These are phyloP conservation scores for Dromaius novaehollandiae DNA, from an alignment of 2,113 vertebrate genomes.

Conservation along the genomic window DNA sequence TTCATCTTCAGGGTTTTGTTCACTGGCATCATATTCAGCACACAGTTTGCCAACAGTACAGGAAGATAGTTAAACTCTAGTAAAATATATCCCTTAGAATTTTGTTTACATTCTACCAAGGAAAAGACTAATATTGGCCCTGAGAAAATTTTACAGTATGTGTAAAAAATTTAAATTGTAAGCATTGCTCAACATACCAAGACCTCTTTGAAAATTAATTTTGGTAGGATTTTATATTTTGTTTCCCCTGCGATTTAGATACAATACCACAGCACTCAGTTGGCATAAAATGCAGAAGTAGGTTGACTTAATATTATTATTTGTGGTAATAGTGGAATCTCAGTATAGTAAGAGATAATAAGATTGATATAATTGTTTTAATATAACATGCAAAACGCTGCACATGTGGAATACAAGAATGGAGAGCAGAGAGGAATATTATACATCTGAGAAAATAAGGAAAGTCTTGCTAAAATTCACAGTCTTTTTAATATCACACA, in stretches of 20 bases:
- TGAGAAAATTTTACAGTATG: neutral
- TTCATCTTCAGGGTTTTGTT: constrained; percentile 13
- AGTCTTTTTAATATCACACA: constrained; percentile 56
- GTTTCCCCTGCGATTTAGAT: neutral
- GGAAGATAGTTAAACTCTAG: neutral
- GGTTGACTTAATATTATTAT: neutral
- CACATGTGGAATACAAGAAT: constrained; percentile 10
- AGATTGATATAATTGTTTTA: constrained; percentile 41
- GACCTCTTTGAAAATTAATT: neutral
- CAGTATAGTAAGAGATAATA: neutral
- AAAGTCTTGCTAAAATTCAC: constrained; percentile 57
- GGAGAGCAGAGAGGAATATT: constrained; percentile 28
- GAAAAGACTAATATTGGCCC: neutral
- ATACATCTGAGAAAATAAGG: constrained; percentile 43
- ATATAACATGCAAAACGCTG: constrained; percentile 40
- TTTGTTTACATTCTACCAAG: neutral
- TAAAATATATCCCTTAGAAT: neutral
- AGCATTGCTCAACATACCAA: neutral
- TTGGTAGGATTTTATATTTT: neutral
- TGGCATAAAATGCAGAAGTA: neutral
- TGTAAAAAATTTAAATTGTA: neutral
- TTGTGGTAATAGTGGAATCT: neutral
- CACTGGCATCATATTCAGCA: neutral
- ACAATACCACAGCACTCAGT: neutral
- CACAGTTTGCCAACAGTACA: neutral